Base-by-base conservation (phyloP, 2,888 invertebrate species). In the Coleophora flavipennella region DNA sequence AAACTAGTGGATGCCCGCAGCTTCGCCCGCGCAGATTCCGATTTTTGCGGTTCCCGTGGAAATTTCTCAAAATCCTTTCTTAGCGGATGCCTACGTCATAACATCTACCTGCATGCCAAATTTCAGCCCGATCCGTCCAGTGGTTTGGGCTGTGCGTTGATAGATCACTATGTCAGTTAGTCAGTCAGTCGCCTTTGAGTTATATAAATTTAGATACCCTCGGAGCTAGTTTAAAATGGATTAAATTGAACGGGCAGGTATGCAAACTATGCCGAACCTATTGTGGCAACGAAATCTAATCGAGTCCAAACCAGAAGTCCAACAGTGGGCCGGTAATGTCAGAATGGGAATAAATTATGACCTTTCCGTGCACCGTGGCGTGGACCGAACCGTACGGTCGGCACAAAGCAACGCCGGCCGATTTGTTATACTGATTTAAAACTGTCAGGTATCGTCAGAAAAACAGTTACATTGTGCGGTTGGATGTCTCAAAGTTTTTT, bases 401-500 rank as follows among this genome's bases (percentile, higher is more conserved):
- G 72, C 67, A 66, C 60, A 69, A 65, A 65, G 66, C 57, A 43
- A 50, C 52, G 41, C 46, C 52, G 56, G 59, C 50, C 69, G 67
- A 76, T 77, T 75, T 76, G 75, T 76, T 70, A 74, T 63, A 63
- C 66, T 67, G 71, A 74, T 67, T 72, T 63, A 62, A 63, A 62
- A 64, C 59, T 70, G 70, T 67, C 61, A 48, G 33, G 64, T 69
- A 75, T 48, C 20, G 75, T 46, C 48, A 51, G 65, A 60, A 74
- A 35, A 48, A 25, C 28, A 36, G 8, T n/a, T n/a, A n/a, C n/a
- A n/a, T 36, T 9, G 10, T 10, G 25, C 3, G 10, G 3, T 34
- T 20, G 1, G 1, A 10, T 20, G 20, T 34, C 10, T 14, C 10
- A 2, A 14, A 13, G 3, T 3, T 20, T 20, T 20, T 3, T 4